Base-by-base conservation (phyloP, 1,140 invertebrate genomes). In the Apis florea region DNA sequence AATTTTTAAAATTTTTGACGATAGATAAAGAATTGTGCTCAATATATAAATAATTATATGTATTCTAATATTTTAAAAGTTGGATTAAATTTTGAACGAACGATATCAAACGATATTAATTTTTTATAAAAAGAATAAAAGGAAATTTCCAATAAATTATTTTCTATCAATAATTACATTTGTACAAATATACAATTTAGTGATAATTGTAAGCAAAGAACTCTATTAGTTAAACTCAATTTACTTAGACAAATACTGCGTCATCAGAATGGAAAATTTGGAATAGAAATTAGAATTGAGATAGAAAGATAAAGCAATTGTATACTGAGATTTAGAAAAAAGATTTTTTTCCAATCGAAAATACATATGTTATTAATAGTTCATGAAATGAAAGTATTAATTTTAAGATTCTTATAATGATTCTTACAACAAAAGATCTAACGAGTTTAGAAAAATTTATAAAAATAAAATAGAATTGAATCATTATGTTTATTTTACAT, bases 261-360 rank as follows among this genome's bases (percentile, higher is more conserved):
- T 73, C 69, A 78, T 82, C 26, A 2, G 66, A 85, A 59, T 77
- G 84, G 84, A 86, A 86, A 86, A 70, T 85, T 80, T 74, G 12
- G 40, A n/a, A 1, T 12, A 13, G 12, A 47, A 59, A 4, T 19
- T 40, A 26, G 17, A 47, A 24, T 26, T 8, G 6, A 31, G 26
- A 49, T 54, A 56, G 26, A 17, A 73, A 26, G 51, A 80, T 80
- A 73, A 58, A 58, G 2, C n/a, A 70, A 71, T 47, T 10, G n/a
- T 73, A 24, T 49, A n/a, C 40, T 8, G 10, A 12, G 19, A 9
- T 8, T 12, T 9, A 6, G 40, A 6, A 17, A n/a, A 15, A 26
- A 51, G 19, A 24, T 56, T 26, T 24, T 26, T 26, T 12, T 6
- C 1, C 1, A 59, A 59, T 59, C n/a, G 19, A 19, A 13, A 40